These are phyloP conservation scores for Pseudocheirus occidentalis DNA, from an alignment of 2,797 vertebrate genomes.

Conservation along the genomic window DNA sequence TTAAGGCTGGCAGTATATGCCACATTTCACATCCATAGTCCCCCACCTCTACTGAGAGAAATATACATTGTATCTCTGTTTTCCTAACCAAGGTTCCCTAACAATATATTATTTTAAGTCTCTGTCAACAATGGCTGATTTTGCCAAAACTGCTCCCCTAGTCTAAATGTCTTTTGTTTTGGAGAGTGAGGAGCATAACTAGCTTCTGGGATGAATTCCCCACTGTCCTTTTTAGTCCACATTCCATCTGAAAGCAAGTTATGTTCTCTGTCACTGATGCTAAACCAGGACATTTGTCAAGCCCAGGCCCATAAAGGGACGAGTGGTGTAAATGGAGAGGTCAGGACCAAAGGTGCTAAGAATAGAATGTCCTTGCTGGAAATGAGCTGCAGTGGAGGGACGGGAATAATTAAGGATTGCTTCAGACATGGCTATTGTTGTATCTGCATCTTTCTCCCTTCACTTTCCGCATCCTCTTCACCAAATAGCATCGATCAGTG, in stretches of 20 bases:
- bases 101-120: background rate
- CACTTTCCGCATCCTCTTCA: background rate
- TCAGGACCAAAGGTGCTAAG: background rate
- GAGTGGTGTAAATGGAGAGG: background rate
- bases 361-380: background rate
- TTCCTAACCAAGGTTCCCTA: background rate
- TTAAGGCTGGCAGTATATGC: background rate
- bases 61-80: background rate
- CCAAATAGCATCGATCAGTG: background rate
- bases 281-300: conserved; percentile 6
- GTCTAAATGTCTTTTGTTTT: background rate
- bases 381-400: background rate
- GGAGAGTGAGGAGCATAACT: background rate
- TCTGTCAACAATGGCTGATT: background rate
- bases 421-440: too few species aligned
- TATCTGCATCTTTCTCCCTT: background rate
- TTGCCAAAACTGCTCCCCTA: background rate
- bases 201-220: background rate
- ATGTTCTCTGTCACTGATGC: background rate
- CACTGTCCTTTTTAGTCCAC: background rate
- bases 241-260: background rate
- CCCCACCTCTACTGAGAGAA: background rate
- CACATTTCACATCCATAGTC: background rate
- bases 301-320: background rate
- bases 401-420: background rate